phyloP scores from a whole-genome alignment of 2,888 invertebrate species.

The Tetragnatha montana region DNA sequence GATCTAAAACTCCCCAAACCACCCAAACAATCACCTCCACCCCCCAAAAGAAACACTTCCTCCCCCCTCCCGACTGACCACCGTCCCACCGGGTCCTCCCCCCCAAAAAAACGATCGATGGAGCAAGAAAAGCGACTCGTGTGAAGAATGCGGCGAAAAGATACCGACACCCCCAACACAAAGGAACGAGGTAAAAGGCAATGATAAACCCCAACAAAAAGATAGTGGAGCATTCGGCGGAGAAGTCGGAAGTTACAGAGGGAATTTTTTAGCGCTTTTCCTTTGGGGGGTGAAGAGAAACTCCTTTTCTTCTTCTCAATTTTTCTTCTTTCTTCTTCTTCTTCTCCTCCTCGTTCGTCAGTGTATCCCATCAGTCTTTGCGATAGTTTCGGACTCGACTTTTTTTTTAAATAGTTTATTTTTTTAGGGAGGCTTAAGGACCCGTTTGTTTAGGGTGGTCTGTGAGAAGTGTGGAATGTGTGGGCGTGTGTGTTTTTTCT shows the following conservation, averaged over 20 bases:
- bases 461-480: neutral
- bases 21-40: too few species aligned
- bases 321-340: neutral
- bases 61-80: neutral
- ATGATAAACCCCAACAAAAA: slow-evolving; percentile 40
- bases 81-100: neutral
- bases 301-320: neutral
- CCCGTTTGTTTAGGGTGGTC: neutral
- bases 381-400: neutral
- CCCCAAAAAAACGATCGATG: slow-evolving; percentile 17
- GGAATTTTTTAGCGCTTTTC: slow-evolving; percentile 49
- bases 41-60: too few species aligned
- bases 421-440: neutral
- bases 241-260: slow-evolving; percentile 45
- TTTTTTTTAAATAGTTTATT: neutral
- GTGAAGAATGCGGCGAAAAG: slow-evolving; percentile 56
- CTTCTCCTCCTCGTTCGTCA: neutral
- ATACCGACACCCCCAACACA: slow-evolving; percentile 43
- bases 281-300: slow-evolving; percentile 6
- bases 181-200: slow-evolving; percentile 46
- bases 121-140: slow-evolving; percentile 27
- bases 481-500: too few species aligned
- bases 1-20: too few species aligned
- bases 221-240: slow-evolving; percentile 33
- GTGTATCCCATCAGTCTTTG: neutral